Percentiles rank a stretch among this genome's conserved stretches.
phyloP scores from a whole-genome alignment of 2,113 vertebrate species.

The Puffinus mauretanicus region DNA sequence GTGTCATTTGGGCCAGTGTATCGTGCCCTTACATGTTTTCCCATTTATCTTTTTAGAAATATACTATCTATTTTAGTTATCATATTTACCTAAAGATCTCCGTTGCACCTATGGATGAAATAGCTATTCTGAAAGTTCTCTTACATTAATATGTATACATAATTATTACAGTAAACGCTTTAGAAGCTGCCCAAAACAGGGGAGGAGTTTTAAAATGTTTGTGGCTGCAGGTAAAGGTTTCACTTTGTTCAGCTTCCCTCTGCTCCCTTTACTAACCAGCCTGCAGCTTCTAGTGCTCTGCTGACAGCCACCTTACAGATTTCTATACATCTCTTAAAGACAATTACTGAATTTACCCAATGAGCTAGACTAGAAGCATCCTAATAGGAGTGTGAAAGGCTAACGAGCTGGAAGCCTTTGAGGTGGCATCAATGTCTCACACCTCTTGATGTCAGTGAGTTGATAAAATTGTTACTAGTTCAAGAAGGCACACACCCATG shows the following conservation, averaged over 20 bases:
- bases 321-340: slow-evolving; percentile 39
- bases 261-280: background rate
- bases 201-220: background rate
- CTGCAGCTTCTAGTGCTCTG: background rate
- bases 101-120: background rate
- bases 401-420: slow-evolving; percentile 61
- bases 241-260: background rate
- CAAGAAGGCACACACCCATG: background rate
- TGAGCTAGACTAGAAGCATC: slow-evolving; percentile 5
- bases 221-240: background rate
- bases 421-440: slow-evolving; percentile 14
- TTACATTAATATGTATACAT: background rate
- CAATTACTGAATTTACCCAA: slow-evolving; percentile 55
- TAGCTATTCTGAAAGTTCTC: background rate
- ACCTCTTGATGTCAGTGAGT: slow-evolving; percentile 37
- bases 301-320: slow-evolving; percentile 36
- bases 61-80: background rate
- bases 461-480: slow-evolving; percentile 39
- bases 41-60: background rate
- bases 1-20: background rate
- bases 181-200: background rate
- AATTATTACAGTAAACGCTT: background rate
- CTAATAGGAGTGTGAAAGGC: slow-evolving; percentile 57
- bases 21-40: background rate
- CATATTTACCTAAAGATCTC: background rate